These are phyloP conservation scores for Perognathus longimembris DNA, from an alignment of 2,113 vertebrate species.

Conservation along the genomic window DNA sequence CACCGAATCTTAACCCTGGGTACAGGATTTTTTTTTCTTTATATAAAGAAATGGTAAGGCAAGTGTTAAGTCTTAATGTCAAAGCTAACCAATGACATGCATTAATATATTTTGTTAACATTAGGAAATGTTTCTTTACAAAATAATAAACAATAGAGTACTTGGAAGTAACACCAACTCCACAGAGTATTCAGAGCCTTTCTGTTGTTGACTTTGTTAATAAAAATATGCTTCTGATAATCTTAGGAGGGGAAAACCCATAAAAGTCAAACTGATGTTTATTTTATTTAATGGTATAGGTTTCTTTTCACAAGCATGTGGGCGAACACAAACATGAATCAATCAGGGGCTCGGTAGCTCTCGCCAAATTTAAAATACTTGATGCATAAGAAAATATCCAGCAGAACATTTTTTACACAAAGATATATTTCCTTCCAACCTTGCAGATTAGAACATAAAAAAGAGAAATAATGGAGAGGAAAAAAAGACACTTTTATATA, in stretches of 20 bases:
- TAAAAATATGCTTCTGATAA: slow-evolving; percentile 41
- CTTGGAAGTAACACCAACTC: not conserved
- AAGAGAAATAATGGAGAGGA: not conserved
- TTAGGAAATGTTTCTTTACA: not conserved
- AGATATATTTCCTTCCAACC: not conserved
- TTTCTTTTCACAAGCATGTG: slow-evolving; percentile 28
- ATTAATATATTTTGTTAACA: not conserved
- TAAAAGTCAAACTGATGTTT: slow-evolving; percentile 51
- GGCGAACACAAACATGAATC: slow-evolving; percentile 28
- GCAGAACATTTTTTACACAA: slow-evolving; percentile 28
- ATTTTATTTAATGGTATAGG: slow-evolving; percentile 52
- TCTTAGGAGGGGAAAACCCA: slow-evolving; percentile 22
- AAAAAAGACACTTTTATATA: not conserved
- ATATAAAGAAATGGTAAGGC: slow-evolving; percentile 19
- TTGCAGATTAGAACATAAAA: not conserved
- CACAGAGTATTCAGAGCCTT: not conserved
- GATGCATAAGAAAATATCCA: slow-evolving; percentile 40
- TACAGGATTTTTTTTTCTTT: not conserved
- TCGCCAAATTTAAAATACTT: slow-evolving; percentile 48
- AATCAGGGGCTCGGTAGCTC: not conserved
- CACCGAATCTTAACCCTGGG: not conserved
- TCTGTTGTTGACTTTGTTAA: slow-evolving; percentile 42
- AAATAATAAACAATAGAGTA: not conserved
- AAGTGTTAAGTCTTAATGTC: not conserved
- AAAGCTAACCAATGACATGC: not conserved